Conservation (phyloP, 2,113 vertebrate species). For the Baryphthengus martii region DNA sequence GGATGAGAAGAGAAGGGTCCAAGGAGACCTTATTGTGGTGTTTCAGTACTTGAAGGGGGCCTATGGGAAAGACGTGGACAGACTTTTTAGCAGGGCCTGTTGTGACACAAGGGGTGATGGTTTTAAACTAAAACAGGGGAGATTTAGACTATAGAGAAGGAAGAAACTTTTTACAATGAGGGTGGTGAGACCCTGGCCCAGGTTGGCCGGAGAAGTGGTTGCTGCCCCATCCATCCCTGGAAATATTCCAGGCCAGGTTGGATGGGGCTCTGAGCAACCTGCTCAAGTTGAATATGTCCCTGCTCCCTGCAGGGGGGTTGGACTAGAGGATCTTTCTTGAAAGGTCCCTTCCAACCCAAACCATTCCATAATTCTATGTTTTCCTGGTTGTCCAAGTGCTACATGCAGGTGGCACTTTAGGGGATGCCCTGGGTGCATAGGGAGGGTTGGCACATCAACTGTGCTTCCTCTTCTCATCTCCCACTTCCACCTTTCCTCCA, state of each 20-base stretch:
- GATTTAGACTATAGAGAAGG: too few species aligned
- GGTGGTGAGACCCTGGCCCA: not conserved
- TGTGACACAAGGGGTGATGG: not conserved
- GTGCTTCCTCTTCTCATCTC: not conserved
- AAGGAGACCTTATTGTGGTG: not conserved
- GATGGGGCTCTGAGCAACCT: not conserved
- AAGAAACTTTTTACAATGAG: not conserved
- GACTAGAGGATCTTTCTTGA: not conserved
- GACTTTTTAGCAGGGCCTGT: not conserved
- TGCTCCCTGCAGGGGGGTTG: not conserved
- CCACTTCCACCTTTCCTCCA: not conserved
- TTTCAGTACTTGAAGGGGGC: not conserved
- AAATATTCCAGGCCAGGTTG: not conserved
- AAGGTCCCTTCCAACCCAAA: not conserved
- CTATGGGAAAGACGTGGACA: not conserved
- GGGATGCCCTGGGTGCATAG: not conserved
- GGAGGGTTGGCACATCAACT: not conserved
- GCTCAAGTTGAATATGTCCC: not conserved
- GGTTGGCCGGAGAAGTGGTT: not conserved
- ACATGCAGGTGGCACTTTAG: fast-evolving
- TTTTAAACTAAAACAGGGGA: not conserved
- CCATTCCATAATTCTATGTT: not conserved
- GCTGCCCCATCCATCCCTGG: not conserved
- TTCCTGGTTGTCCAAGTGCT: fast-evolving
- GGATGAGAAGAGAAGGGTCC: not conserved